These are phyloP conservation scores for Proisotoma minuta DNA, from an alignment of 2,888 invertebrate genomes.

Conservation along the genomic window DNA sequence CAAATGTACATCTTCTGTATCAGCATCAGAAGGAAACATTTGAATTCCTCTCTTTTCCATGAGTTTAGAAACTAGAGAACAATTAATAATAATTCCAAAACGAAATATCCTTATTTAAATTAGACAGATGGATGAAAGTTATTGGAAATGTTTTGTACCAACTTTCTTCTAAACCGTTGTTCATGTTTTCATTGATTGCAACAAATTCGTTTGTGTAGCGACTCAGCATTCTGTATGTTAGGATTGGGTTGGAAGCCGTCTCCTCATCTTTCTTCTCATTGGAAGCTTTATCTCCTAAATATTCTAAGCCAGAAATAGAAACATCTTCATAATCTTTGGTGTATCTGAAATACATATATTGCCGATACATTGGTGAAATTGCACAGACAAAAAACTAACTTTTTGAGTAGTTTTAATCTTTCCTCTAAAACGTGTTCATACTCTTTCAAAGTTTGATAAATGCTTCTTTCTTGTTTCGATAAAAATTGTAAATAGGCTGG, in stretches of 20 bases:
- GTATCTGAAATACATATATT: too few species aligned
- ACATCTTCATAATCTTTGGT: constrained; percentile 10
- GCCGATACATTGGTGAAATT: too few species aligned
- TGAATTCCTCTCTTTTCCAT: too few species aligned
- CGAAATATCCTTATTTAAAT: too few species aligned
- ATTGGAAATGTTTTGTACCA: neutral
- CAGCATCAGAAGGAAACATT: constrained; percentile 23
- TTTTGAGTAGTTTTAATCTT: neutral
- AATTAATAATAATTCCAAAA: too few species aligned
- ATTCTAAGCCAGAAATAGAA: neutral
- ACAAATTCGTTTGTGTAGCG: constrained; percentile 20
- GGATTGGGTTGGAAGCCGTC: constrained; percentile 10
- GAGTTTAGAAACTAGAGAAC: too few species aligned
- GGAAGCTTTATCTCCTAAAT: neutral
- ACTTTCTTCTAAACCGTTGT: neutral
- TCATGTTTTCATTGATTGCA: neutral
- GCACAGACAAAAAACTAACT: neutral
- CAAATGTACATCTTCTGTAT: constrained; percentile 36
- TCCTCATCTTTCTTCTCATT: neutral
- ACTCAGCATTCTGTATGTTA: constrained; percentile 24
- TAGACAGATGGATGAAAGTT: too few species aligned
- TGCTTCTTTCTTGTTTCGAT: constrained; percentile 13
- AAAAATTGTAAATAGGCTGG: constrained; percentile 25
- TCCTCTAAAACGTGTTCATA: neutral
- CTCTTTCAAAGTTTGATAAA: constrained; percentile 16